Percentiles rank a stretch among this genome's conserved stretches.
phyloP scores from a whole-genome alignment of 2,888 invertebrate genomes.

The Philereme vetulata region DNA sequence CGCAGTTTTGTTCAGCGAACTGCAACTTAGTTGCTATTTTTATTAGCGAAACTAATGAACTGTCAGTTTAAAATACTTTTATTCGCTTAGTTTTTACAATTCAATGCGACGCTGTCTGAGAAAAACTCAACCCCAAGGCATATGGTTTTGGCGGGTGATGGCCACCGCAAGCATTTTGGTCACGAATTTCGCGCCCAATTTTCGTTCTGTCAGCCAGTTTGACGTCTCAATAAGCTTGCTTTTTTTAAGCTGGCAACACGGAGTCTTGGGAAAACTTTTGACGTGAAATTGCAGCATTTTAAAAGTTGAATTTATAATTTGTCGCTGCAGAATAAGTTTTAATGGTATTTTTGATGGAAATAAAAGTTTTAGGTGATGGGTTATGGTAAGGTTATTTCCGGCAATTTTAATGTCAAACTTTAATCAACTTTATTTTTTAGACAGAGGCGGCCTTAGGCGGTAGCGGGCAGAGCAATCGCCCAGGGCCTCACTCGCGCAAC shows the following conservation, averaged over 20 bases:
- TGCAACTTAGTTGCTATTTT: too few relatives aligned
- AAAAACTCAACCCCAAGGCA: constrained; percentile 62
- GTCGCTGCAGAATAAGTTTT: constrained; percentile 34
- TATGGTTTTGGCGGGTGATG: constrained; percentile 71
- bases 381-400: constrained; percentile 23
- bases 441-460: too few relatives aligned
- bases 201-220: constrained; percentile 68
- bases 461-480: too few relatives aligned
- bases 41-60: constrained; percentile 32
- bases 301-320: constrained; percentile 36
- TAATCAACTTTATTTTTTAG: too few relatives aligned
- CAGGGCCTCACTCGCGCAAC: too few relatives aligned
- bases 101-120: constrained; percentile 60
- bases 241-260: constrained; percentile 49
- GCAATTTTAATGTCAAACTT: constrained; percentile 5
- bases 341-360: constrained; percentile 28
- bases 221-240: constrained; percentile 66
- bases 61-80: constrained; percentile 40
- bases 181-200: constrained; percentile 78
- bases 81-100: constrained; percentile 57
- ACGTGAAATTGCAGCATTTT: constrained; percentile 39
- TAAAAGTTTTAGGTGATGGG: constrained; percentile 28
- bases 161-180: constrained; percentile 54
- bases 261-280: constrained; percentile 48
- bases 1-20: too few relatives aligned